Base-by-base conservation (phyloP, 1,140 invertebrate genomes). In the Danaus melanippus region DNA sequence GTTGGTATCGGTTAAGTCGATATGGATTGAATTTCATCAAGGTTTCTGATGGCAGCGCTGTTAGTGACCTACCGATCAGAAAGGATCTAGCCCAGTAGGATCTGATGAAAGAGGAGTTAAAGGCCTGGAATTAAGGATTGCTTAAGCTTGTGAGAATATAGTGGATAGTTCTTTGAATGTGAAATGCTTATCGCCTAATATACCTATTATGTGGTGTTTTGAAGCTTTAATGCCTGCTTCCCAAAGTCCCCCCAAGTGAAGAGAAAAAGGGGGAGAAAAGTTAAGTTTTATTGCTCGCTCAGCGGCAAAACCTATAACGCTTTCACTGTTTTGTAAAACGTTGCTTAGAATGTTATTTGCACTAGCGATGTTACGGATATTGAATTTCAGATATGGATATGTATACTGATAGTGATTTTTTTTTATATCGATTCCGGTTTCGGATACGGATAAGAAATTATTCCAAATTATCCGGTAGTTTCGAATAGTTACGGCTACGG, bases 231-330 rank as follows among this genome's bases (percentile, higher is more conserved):
- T 21, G 8, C 17, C 49, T 10, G 49, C 40, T 12, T 50, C 49
- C 11, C 49, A 50, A 10, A 50, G 12, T 10, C 42, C 42, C 8
- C 50, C 50, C 44, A 45, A 52, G 45, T 52, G 50, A 44, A 15
- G 50, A 3, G 50, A 15, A 5, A 32, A 52, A 10, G 50, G 42
- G 8, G 50, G 42, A 45, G 11, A 44, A 32, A 52, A 52, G 6
- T 44, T 44, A 44, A 52, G 44, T 10, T 32, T 10, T 21, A 52
- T 52, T 10, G 12, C 42, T 43, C 17, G 40, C 15, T 53, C 45
- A 50, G 12, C 46, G 43, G 50, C 49, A 56, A 56, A 53, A 44
- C 57, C 45, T 42, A 50, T 15, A 15, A 45, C 21, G 12, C 56
- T 46, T 10, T 12, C n/a, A 50, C 21, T 43, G 12, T 45, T n/a